Evolutionary conservation across 2,888 invertebrate genomes (phyloP).

Genomic region (Callyntrura guangdongensis): DNA sequence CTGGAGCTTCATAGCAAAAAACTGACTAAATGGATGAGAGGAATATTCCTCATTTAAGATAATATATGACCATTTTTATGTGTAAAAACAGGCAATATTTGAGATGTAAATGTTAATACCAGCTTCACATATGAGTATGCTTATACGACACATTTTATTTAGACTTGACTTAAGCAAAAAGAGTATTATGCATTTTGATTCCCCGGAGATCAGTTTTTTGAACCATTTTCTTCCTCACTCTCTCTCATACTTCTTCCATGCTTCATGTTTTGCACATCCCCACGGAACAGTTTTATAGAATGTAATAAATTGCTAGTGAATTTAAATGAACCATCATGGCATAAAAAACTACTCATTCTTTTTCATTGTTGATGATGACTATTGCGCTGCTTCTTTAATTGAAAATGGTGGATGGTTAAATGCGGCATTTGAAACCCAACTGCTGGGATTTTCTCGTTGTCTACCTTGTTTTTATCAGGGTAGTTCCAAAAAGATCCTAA

Average conservation of each 20-base stretch:
- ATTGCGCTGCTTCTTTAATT: constrained; percentile 54
- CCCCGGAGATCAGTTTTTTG: constrained; percentile 36
- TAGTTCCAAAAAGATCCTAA: neutral
- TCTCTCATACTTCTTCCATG: neutral
- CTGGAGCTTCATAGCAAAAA: constrained; percentile 27
- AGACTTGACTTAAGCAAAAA: constrained; percentile 5
- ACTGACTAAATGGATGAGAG: neutral
- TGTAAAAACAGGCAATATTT: neutral
- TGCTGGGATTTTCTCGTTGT: neutral
- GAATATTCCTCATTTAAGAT: neutral
- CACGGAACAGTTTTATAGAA: constrained; percentile 53
- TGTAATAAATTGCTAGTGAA: constrained; percentile 64
- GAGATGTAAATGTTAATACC: neutral
- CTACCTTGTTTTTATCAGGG: neutral
- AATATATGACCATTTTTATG: neutral
- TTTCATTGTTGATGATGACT: constrained; percentile 32
- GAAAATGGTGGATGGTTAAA: constrained; percentile 42
- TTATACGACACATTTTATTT: constrained; percentile 28
- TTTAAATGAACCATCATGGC: constrained; percentile 63
- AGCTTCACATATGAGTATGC: neutral
- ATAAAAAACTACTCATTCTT: constrained; percentile 56
- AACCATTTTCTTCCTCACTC: constrained; percentile 48
- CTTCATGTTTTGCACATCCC: constrained; percentile 33
- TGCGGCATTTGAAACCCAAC: neutral
- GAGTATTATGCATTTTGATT: constrained; percentile 54